Conservation (phyloP, 2,113 vertebrate genomes). For the Cottus gobio region DNA sequence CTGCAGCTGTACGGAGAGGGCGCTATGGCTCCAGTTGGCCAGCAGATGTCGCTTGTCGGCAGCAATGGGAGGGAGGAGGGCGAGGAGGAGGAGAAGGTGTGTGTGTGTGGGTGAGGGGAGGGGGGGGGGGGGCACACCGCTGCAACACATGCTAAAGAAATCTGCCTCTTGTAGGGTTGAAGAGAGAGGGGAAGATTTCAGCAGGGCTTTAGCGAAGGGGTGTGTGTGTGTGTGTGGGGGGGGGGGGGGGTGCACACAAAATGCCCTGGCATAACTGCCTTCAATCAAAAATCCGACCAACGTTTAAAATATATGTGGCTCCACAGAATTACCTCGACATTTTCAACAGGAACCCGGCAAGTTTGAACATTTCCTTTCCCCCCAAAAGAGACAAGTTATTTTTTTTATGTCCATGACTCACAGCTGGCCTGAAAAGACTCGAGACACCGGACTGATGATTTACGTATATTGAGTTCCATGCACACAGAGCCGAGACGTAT, state of each 20-base stretch:
- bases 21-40: conserved; percentile 64
- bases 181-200: conserved; percentile 56
- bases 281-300: conserved; percentile 9
- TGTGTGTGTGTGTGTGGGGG: no score
- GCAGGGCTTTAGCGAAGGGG: conserved; percentile 24
- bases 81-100: no score
- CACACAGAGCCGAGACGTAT: conserved; percentile 43
- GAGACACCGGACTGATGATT: conserved; percentile 29
- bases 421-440: conserved; percentile 30
- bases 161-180: conserved; percentile 48
- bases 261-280: conserved; percentile 16
- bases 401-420: background rate
- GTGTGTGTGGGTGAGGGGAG: no score
- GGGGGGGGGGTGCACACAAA: background rate
- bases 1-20: conserved; percentile 31
- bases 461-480: conserved; percentile 64
- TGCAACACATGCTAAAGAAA: conserved; percentile 71
- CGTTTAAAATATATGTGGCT: conserved; percentile 33
- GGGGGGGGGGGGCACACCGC: background rate
- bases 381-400: background rate
- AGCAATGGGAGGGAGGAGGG: conserved; percentile 7
- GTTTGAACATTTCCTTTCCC: background rate
- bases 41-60: conserved; percentile 75
- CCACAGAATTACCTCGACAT: background rate
- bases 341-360: conserved; percentile 8